Percentiles rank a stretch among this genome's conserved stretches.
Evolutionary conservation across 2,797 vertebrate genomes (phyloP).

Genomic region (Alcedo atthis): DNA sequence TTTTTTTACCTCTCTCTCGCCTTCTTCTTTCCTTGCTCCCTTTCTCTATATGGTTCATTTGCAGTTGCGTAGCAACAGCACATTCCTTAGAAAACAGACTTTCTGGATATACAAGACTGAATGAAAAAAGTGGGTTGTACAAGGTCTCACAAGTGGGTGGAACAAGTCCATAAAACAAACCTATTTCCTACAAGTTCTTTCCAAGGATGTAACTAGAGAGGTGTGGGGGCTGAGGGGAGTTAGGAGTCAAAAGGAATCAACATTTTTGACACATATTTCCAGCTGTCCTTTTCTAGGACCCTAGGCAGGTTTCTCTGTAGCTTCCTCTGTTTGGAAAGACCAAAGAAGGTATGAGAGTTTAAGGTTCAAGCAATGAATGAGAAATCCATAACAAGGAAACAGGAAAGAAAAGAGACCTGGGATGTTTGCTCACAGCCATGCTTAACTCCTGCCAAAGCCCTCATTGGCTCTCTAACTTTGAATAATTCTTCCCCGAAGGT

Average conservation of each 20-base stretch:
- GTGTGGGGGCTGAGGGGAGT: not conserved
- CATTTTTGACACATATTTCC: not conserved
- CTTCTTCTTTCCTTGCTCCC: not conserved
- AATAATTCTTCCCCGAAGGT: not conserved
- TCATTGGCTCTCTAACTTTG: not conserved
- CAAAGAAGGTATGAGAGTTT: not conserved
- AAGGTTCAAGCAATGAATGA: not conserved
- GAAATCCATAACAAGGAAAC: not conserved
- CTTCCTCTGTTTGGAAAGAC: not conserved
- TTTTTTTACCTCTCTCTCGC: slow-evolving; percentile 9
- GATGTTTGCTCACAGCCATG: not conserved
- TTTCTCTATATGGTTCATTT: not conserved
- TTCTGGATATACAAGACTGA: not conserved
- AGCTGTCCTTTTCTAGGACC: not conserved
- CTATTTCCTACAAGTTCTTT: not conserved
- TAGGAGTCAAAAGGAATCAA: not conserved
- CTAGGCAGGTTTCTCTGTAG: not conserved
- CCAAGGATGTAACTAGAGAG: not conserved
- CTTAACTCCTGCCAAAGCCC: not conserved
- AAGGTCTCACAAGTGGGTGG: not conserved
- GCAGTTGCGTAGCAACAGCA: slow-evolving; percentile 57
- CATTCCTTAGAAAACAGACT: not conserved
- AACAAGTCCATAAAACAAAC: not conserved
- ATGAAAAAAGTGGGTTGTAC: slow-evolving; percentile 1
- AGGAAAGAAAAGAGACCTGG: not conserved